Evolutionary conservation across 2,888 invertebrate species (phyloP).

Genomic region (Acanthosepion pharaonis): DNA sequence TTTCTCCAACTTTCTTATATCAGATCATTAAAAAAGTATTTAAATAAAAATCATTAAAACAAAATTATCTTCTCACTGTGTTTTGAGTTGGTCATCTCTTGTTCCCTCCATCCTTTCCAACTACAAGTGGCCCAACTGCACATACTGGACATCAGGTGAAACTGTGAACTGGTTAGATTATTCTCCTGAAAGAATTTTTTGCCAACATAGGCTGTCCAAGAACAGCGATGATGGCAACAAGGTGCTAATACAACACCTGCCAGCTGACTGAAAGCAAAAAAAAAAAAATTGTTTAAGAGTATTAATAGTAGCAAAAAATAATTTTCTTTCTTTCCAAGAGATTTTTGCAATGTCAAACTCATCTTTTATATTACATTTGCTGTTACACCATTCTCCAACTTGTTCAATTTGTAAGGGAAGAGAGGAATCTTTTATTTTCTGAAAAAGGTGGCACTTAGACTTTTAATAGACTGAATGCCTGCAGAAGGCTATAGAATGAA

Average conservation of each 20-base stretch:
- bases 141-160: conserved; percentile 85
- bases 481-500: no score
- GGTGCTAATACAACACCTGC: conserved; percentile 83
- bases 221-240: conserved; percentile 92
- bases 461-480: no score
- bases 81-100: background rate
- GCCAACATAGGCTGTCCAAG: conserved; percentile 82
- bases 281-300: background rate
- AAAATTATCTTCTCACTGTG: background rate
- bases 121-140: conserved; percentile 93
- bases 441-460: no score
- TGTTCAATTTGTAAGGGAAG: no score
- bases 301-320: no score
- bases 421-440: no score
- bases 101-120: conserved; percentile 61
- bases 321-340: no score
- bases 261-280: conserved; percentile 51
- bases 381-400: no score
- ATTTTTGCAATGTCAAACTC: no score
- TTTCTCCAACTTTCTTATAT: no score
- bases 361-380: no score
- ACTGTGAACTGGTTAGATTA: conserved; percentile 78
- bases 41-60: background rate
- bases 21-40: background rate
- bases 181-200: conserved; percentile 78